Evolutionary conservation across 2,113 vertebrate species (phyloP).

Genomic region (Cyphomyrus discorhynchus): DNA sequence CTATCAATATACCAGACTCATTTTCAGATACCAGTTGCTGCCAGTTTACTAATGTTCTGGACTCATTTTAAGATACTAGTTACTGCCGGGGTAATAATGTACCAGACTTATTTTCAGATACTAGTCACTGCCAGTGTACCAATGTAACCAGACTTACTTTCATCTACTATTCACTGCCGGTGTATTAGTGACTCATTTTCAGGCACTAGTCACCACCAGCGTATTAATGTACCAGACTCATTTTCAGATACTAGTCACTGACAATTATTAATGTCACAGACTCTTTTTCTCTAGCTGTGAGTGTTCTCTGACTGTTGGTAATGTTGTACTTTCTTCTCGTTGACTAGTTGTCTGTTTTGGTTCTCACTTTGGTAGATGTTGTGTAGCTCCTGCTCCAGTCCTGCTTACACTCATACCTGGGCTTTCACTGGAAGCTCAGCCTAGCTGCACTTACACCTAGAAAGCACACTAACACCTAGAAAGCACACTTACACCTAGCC

Average conservation of each 20-base stretch:
- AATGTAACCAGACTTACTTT: not conserved
- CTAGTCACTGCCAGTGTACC: not conserved
- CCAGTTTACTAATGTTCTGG: too few species aligned
- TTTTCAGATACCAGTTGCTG: not conserved
- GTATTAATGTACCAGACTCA: conserved; percentile 23
- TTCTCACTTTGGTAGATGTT: not conserved
- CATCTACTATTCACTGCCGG: not conserved
- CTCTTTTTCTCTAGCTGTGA: conserved; percentile 23
- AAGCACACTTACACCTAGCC: not conserved
- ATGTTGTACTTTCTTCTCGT: not conserved
- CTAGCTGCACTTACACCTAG: not conserved
- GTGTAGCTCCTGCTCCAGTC: not conserved
- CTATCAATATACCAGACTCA: not conserved
- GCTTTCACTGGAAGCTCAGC: not conserved
- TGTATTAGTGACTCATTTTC: conserved; percentile 37
- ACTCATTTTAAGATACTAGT: not conserved
- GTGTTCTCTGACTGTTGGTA: not conserved
- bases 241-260: not conserved
- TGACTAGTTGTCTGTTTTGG: not conserved
- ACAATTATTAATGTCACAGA: conserved; percentile 21
- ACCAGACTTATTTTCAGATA: conserved; percentile 33
- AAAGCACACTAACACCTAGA: too few species aligned
- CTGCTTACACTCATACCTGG: not conserved
- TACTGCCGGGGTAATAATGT: not conserved
- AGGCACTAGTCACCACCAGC: not conserved